Base-by-base conservation (phyloP, 2,113 vertebrate genomes). In the Typhlomys cinereus region DNA sequence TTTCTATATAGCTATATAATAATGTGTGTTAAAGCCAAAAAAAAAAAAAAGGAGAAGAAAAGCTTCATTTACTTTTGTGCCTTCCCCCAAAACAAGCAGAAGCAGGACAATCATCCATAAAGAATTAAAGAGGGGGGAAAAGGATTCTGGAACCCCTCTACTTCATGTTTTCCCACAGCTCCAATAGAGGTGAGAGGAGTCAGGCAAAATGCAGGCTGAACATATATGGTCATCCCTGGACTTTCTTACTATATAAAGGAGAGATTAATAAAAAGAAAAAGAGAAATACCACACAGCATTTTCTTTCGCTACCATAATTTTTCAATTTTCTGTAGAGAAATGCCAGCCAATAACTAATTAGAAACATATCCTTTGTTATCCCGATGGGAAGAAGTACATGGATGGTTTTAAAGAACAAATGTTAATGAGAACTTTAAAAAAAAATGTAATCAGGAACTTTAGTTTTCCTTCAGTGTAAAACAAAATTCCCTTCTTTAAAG, bases 301-400 rank as follows among this genome's bases (percentile, higher is more conserved):
- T 96, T 95, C 94, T 92, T 94, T 91, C 96, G 74, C 89, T 92
- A 95, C 95, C 97, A 97, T 84, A 95, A 97, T 90, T 95, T 96
- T 93, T 92, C 95, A 96, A 94, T 46, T 90, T 96, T 97, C 96
- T 96, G 86, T 61, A 98, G 76, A 90, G 96, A 96, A 98, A 97
- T 94, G 74, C 94, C 97, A 97, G 92, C 93, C 97, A 88, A 92
- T 97, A 97, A 97, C 81, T 97, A 97, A 98, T 92, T 96, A 95
- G 96, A 97, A 98, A 95, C 96, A 97, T 95, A 95, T 59, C 84
- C 91, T 96, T 91, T 95, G 95, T 96, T 52, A 36, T 84, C 95
- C 88, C 95, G 92, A 31, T 61, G 96, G 95, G 79, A 97, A 97
- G 57, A 97, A 23, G 61, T 93, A 79, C 94, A 90, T 23, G 39